Base-by-base conservation (phyloP, 2,113 vertebrate genomes). In the Centropus unirufus region DNA sequence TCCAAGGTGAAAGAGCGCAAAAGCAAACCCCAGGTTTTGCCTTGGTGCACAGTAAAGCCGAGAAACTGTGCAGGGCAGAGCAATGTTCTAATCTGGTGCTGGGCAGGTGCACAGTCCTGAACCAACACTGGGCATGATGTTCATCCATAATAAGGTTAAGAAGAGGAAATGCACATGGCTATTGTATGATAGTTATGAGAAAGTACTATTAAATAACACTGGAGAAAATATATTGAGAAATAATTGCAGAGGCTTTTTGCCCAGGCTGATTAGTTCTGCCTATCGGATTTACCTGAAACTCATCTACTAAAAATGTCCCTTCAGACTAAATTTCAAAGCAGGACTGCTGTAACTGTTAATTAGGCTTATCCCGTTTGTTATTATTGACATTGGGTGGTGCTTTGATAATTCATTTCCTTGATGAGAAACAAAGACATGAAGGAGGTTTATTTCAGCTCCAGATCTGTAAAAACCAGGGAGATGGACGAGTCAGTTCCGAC, bases 181-280 rank as follows among this genome's bases (percentile, higher is more conserved):
- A 8, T 8, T 30, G 34, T 14, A 36, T 18, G 47, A 21, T 8
- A 24, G 30, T 18, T 55, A 63, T 5, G 32, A 68, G 73, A 57
- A 57, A 30, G 75, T 46, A 27, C 19, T 39, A 32, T 26, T 55
- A 49, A 79, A 36, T 61, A 67, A 57, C n/a, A 47, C 44, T 12
- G 44, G 42, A 85, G 29, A 63, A 9, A 46, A 84, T 57, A 63
- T 6, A 46, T 27, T 17, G 36, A 70, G 57, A 63, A 55, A 58
- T n/a, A 76, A 70, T 34, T 1, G 4, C 77, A 62, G 39, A 36
- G 44, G 40, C 30, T 18, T 78, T 47, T 42, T 5, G 30, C 26
- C 26, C 0, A 1, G 24, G 11, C 32, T 1, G 1, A 12, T 44
- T 30, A 9, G 32, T 44, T 67, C 54, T 55, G 46, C 39, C 13